A percentile compares a stretch with the other conserved stretches of the same genome.
phyloP scores from a whole-genome alignment of 2,888 invertebrate genomes.

The Metallyticus violacea region DNA sequence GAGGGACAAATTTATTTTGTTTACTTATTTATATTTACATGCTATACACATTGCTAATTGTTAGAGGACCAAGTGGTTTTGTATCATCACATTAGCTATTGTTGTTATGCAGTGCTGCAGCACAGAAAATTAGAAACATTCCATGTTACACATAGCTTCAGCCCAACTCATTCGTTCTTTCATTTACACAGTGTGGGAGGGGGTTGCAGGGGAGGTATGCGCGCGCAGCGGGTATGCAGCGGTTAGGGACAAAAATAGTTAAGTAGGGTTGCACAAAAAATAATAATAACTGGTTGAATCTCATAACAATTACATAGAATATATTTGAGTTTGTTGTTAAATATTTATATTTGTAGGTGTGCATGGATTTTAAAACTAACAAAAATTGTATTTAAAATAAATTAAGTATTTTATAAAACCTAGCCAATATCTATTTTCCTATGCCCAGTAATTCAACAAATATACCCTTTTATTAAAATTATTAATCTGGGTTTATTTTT shows the following conservation, averaged over 20 bases:
- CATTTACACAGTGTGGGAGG: neutral
- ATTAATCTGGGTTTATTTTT: no score
- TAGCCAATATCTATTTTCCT: no score
- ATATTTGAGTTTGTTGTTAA: no score
- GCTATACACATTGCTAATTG: no score
- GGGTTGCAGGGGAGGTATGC: neutral
- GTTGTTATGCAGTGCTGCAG: neutral
- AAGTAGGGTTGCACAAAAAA: neutral
- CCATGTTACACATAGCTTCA: neutral
- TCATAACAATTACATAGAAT: no score
- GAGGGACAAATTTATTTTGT: neutral
- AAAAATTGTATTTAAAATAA: no score
- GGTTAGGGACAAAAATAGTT: neutral
- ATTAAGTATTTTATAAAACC: no score
- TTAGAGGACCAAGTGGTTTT: neutral
- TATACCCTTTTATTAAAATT: no score
- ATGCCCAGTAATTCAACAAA: no score
- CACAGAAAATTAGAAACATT: neutral
- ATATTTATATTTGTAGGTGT: no score
- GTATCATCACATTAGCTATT: neutral
- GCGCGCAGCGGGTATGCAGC: neutral
- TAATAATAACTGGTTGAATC: no score
- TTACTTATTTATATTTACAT: neutral
- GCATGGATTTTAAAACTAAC: no score
- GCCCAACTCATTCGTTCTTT: neutral